Conservation (phyloP, 2,888 invertebrate species). For the Platycheirus albimanus region DNA sequence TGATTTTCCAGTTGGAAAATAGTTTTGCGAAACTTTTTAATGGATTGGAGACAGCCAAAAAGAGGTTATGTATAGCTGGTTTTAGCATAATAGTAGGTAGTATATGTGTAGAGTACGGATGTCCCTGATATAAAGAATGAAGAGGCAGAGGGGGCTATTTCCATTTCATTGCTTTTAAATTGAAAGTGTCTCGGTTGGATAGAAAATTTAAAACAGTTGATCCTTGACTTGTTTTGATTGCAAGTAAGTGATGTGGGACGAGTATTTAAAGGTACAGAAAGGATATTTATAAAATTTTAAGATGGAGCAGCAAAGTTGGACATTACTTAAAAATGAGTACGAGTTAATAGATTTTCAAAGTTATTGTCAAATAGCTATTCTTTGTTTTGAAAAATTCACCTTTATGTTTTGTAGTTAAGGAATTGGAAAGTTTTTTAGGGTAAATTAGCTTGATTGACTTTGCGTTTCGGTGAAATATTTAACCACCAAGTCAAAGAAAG, state of each 20-base stretch:
- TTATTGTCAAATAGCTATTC: too few relatives aligned
- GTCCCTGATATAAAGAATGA: too few relatives aligned
- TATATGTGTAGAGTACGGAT: too few relatives aligned
- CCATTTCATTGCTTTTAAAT: slow-evolving; percentile 56
- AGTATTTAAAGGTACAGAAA: not conserved
- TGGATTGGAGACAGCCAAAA: slow-evolving; percentile 51
- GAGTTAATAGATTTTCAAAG: too few relatives aligned
- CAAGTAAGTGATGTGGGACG: not conserved
- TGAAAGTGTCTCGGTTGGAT: slow-evolving; percentile 52
- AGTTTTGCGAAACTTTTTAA: slow-evolving; percentile 66
- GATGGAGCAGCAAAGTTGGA: not conserved
- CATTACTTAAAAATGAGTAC: too few relatives aligned
- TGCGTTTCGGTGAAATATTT: too few relatives aligned
- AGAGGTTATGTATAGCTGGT: slow-evolving; percentile 29
- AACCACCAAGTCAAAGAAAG: too few relatives aligned
- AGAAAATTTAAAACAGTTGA: slow-evolving; percentile 41
- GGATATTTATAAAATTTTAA: not conserved
- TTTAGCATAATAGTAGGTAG: too few relatives aligned
- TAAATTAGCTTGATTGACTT: too few relatives aligned
- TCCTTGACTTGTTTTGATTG: slow-evolving; percentile 43
- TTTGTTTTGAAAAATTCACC: too few relatives aligned
- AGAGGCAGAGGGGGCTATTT: slow-evolving; percentile 11
- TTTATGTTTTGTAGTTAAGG: too few relatives aligned
- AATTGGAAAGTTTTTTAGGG: too few relatives aligned
- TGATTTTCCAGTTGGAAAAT: slow-evolving; percentile 63